phyloP scores from a whole-genome alignment of 2,113 vertebrate genomes.

The Meles meles region DNA sequence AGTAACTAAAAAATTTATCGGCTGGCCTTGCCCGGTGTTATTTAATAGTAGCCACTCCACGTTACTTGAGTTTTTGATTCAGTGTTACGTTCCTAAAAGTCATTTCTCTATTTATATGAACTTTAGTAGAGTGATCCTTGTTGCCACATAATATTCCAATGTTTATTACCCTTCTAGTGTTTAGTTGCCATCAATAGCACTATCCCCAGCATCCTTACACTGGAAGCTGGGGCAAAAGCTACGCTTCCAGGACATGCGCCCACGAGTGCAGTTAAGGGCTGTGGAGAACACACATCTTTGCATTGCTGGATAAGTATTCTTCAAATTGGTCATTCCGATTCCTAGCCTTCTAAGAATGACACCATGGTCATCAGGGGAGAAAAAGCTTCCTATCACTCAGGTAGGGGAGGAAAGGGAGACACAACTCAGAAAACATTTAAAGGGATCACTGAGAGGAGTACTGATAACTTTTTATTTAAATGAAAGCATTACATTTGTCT shows the following conservation, averaged over 20 bases:
- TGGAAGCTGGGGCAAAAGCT: not conserved
- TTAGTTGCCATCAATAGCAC: not conserved
- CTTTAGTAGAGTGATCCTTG: not conserved
- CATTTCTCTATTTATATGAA: not conserved
- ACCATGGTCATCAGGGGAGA: not conserved
- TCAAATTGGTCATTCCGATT: not conserved
- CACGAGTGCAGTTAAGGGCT: not conserved
- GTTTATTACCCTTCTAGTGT: not conserved
- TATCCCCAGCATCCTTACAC: not conserved
- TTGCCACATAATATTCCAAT: not conserved
- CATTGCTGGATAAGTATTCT: not conserved
- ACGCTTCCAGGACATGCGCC: not conserved
- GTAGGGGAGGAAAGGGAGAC: not conserved
- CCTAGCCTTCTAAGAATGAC: not conserved
- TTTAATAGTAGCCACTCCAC: not conserved
- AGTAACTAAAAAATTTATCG: not conserved
- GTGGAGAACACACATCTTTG: not conserved
- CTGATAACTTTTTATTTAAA: not conserved
- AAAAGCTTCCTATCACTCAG: not conserved
- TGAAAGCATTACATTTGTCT: not conserved
- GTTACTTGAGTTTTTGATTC: not conserved
- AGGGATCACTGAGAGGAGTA: not conserved
- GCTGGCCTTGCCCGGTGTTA: not conserved
- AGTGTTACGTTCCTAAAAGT: not conserved
- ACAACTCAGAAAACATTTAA: not conserved